Base-by-base conservation (phyloP, 2,888 invertebrate genomes). In the Lasioglossum vierecki region DNA sequence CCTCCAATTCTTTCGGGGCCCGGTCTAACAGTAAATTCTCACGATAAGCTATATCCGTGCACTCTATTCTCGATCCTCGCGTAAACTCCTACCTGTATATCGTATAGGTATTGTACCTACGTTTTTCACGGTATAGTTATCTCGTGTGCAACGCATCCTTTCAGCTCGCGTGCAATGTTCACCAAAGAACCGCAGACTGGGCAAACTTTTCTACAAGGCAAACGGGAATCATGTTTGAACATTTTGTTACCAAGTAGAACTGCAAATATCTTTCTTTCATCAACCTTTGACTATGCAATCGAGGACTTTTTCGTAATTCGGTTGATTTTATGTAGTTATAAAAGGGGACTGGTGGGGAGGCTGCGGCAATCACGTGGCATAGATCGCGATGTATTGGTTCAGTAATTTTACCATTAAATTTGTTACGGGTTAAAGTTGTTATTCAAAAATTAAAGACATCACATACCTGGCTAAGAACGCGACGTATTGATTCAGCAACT, bases 251-350 rank as follows among this genome's bases (percentile, higher is more conserved):
- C 44, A 83, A 73, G 76, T 78, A 80, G 76, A 1, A 82, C 76
- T 57, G 74, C 82, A 89, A 84, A 89, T 53, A 80, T 82, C 75
- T 73, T 71, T 70, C 57, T 75, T 76, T 74, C 71, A 80, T 85
- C 76, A 83, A 60, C 46, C 78, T 76, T 73, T 70, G 74, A 71
- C 78, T 75, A 76, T 41, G n/a, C n/a, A 22, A 13, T 11, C 11
- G 44, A 11, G 11, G 41, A n/a, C 35, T 41, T n/a, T 39, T 63
- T 63, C 26, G 4, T 2, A 30, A 13, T 30, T 30, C 1, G 30
- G 8, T 44, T 44, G 44, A 11, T 44, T 11, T 44, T 4, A 11
- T 44, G 44, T 11, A 11, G 11, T 44, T 44, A 11, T 0, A 11
- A 11, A 44, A 44, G 11, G 11, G 44, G 11, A 3, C 44, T 0